A percentile compares a stretch with the other conserved stretches of the same genome.
Conservation (phyloP, 2,888 invertebrate species). For the Chesias legatella region DNA sequence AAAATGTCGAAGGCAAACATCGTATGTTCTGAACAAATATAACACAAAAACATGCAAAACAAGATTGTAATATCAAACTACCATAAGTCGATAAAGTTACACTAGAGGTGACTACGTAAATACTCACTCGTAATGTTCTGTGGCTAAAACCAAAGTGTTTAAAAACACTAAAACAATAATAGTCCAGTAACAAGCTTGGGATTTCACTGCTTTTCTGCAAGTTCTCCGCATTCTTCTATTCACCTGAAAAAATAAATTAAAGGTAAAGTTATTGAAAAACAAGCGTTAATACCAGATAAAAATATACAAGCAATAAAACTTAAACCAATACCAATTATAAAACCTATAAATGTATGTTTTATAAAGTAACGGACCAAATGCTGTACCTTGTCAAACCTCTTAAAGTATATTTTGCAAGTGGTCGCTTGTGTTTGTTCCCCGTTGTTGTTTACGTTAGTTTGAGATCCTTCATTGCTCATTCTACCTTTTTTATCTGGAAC, state of each 20-base stretch:
- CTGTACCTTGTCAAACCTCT: slow-evolving; percentile 67
- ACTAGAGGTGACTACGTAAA: neutral
- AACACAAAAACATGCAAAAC: no score
- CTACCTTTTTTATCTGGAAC: slow-evolving; percentile 61
- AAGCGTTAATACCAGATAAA: no score
- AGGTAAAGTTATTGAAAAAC: no score
- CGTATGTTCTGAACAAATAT: no score
- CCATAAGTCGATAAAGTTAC: no score
- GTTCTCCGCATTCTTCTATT: slow-evolving; percentile 94
- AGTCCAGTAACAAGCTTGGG: slow-evolving; percentile 98
- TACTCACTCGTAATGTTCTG: slow-evolving; percentile 91
- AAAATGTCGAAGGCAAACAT: no score
- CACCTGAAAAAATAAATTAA: slow-evolving; percentile 53
- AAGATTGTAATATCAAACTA: slow-evolving; percentile 7
- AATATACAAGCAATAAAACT: neutral
- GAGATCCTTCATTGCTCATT: slow-evolving; percentile 63
- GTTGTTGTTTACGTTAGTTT: slow-evolving; percentile 52
- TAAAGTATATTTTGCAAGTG: slow-evolving; percentile 59
- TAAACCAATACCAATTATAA: no score
- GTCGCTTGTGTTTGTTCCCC: slow-evolving; percentile 81
- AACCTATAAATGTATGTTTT: slow-evolving; percentile 4
- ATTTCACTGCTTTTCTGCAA: slow-evolving; percentile 97
- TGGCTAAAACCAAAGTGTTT: slow-evolving; percentile 97
- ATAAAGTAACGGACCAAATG: slow-evolving; percentile 9
- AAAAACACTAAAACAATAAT: slow-evolving; percentile 98